A percentile compares a stretch with the other conserved stretches of the same genome.
These are phyloP conservation scores for Polia nebulosa DNA, from an alignment of 2,888 invertebrate genomes.

Conservation along the genomic window DNA sequence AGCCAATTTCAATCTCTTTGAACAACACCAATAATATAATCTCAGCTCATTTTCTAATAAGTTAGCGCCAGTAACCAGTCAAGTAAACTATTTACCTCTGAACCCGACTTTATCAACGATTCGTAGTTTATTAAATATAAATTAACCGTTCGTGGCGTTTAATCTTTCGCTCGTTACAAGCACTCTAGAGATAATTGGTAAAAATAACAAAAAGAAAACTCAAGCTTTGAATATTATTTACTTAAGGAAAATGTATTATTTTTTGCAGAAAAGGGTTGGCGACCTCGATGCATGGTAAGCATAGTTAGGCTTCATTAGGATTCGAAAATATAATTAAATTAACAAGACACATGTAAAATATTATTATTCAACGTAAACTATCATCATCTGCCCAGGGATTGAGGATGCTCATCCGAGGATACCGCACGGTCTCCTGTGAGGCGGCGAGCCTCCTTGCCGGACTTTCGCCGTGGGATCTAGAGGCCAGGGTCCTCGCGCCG, in stretches of 20 bases:
- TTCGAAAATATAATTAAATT: too few species aligned
- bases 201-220: constrained; percentile 21
- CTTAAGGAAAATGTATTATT: not conserved
- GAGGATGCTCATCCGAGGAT: too few species aligned
- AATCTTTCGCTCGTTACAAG: constrained; percentile 45
- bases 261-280: not conserved
- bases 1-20: not conserved
- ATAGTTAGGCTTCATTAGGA: not conserved
- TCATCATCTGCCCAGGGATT: too few species aligned
- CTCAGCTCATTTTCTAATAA: not conserved
- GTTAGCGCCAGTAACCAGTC: constrained; percentile 1
- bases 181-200: constrained; percentile 28
- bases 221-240: not conserved
- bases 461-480: too few species aligned
- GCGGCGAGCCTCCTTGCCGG: too few species aligned
- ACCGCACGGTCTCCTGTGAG: too few species aligned
- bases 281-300: not conserved
- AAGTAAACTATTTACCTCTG: constrained; percentile 25
- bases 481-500: too few species aligned
- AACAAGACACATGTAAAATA: too few species aligned
- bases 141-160: constrained; percentile 41
- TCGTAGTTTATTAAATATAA: constrained; percentile 54
- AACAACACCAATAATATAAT: constrained; percentile 11
- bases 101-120: constrained; percentile 40
- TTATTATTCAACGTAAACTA: too few species aligned